Evolutionary conservation across 2,888 invertebrate genomes (phyloP).

Genomic region (Linnaemya vulpina): DNA sequence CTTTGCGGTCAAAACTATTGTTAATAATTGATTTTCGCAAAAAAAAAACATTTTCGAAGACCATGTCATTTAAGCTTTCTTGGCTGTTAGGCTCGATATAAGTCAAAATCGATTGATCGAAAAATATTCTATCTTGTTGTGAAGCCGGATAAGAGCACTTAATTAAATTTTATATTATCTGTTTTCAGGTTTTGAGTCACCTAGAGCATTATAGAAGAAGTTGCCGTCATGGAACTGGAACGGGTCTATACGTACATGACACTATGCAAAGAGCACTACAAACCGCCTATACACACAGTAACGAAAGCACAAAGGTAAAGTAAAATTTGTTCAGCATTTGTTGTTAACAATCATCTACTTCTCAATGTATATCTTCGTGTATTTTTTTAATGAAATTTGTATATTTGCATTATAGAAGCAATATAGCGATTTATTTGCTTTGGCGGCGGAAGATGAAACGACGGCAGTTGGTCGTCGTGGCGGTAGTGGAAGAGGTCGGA

Average conservation of each 20-base stretch:
- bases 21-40: no score
- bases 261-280: slow-evolving; percentile 96
- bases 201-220: slow-evolving; percentile 93
- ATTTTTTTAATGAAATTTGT: neutral
- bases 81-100: no score
- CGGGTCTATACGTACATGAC: slow-evolving; percentile 93
- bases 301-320: slow-evolving; percentile 90
- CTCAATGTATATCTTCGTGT: no score
- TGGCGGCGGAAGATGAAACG: slow-evolving; percentile 94
- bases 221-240: slow-evolving; percentile 86
- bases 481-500: slow-evolving; percentile 85
- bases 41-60: no score
- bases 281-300: slow-evolving; percentile 93
- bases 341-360: slow-evolving; percentile 8
- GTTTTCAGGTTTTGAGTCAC: slow-evolving; percentile 90
- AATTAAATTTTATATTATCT: neutral
- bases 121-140: no score
- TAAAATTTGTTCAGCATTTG: neutral
- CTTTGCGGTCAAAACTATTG: no score
- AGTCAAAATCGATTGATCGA: no score
- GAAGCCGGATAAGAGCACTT: neutral
- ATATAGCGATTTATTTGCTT: slow-evolving; percentile 94
- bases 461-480: slow-evolving; percentile 86
- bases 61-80: no score
- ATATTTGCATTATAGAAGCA: slow-evolving; percentile 86